Evolutionary conservation across 2,888 invertebrate genomes (phyloP), one percentile per base, ranked within the genome.

Genomic region (Gerosis bhagava): DNA sequence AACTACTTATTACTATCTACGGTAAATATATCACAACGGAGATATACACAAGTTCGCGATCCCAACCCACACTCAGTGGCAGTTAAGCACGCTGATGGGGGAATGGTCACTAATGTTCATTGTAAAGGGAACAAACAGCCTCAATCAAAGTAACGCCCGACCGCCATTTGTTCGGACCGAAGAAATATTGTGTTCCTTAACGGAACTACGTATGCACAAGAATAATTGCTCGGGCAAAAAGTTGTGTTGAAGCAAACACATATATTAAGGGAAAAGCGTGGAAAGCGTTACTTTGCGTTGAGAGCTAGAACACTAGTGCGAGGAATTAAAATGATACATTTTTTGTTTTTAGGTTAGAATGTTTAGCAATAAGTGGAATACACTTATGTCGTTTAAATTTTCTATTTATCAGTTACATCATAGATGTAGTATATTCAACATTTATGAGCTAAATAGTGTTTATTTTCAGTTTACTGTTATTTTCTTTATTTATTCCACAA

Each of bases 101-200:
- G 34, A 19, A 44, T 34, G 44, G 31, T 42, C 68, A 72, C 84
- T 86, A 84, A 87, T 86, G 83, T 73, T 71, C 76, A 79, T 83
- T 83, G 83, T 81, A 83, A 79, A 83, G 73, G 82, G 77, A 86
- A 84, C 87, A 86, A 87, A 87, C 77, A 81, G 72, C 82, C 72
- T 72, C 77, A 83, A 86, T 87, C 87, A 83, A 83, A 83, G 81
- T 81, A 81, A 83, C 80, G 78, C 77, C 70, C 80, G 72, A 78
- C 83, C 82, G 77, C 82, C 70, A 84, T 87, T 86, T 80, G 77
- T 86, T 77, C 76, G 71, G 65, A 64, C 70, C 65, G 66, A 73
- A 83, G 84, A 86, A 76, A 81, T 81, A 84, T 82, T 68, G 77
- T 73, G 70, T 73, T 74, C 67, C 71, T 76, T 71, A 76, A 67